Evolutionary conservation across 2,888 invertebrate species (phyloP), one percentile per base, ranked within the genome.

Genomic region (Lordiphosa andalusiaca): DNA sequence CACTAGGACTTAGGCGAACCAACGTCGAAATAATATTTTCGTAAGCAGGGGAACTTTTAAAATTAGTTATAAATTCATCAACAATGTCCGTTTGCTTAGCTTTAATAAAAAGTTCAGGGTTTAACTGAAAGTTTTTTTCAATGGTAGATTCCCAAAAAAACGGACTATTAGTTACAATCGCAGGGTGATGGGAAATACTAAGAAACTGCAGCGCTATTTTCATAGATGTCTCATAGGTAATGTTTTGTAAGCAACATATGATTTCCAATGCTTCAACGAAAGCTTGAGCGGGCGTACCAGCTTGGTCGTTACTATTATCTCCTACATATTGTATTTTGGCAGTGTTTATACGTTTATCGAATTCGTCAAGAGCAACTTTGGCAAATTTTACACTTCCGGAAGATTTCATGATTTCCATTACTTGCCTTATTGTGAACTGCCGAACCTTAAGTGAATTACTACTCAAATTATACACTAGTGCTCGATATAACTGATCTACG

Each of bases 11-110:
- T 6, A 93, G 89, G 3, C 91, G 89, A 0, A 93, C 91, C 38
- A 97, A 90, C 0, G 94, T 94, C 5, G 93, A 90, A 59, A 97
- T 90, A n/a, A 94, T 93, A 90, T 94, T 94, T 77, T 93, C 93
- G 70, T 92, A 91, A 51, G 93, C 92, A 90, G 91, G 87, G 10
- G 73, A 77, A 2, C 88, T 81, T 63, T 89, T 90, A 74, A 89
- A 92, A 72, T 93, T 91, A n/a, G 92, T 91, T 13, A 95, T 90
- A 65, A 94, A 92, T 9, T 91, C 86, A 46, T 92, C 91, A 55
- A 91, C 91, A 35, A 95, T 91, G 81, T 92, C 91, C 54, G 90
- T 89, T 0, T 91, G 90, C 78, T 92, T 91, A 39, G 91, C 89
- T 0, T 91, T 90, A 36, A 95, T 91, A 51, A 95, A 92, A 36